Evolutionary conservation across 2,797 vertebrate genomes (phyloP), one percentile per base, ranked within the genome.

Genomic region (Tragopan temminckii): DNA sequence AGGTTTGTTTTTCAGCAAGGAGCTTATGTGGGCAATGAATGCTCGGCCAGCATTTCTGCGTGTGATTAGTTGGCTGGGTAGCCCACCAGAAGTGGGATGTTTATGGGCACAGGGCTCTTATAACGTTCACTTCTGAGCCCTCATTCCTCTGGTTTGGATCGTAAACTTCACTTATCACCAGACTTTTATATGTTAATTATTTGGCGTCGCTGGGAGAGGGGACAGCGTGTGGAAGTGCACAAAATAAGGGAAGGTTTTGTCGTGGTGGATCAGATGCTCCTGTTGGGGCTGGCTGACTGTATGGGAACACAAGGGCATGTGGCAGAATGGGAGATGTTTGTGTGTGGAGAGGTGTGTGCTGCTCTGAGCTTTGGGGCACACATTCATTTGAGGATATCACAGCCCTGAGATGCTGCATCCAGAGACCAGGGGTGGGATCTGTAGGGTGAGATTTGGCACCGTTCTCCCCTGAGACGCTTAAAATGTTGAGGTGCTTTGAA

Each of bases 41-140:
- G 85, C 83, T 96, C 93, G 78, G 93, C 80, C 90, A 90, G 93
- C 75, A 63, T 95, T 94, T 95, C 94, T 95, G 91, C 25, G 4
- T 96, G 87, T 85, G 81, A 95, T 97, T 96, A 97, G 95, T 95
- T 95, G 95, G 90, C 89, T 81, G 82, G 93, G 91, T 83, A 96
- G 89, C 88, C 93, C 94, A 95, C 95, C 96, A 96, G 95, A 97
- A 97, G 96, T 96, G 96, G 97, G 93, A 96, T 85, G 68, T 97
- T 97, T 97, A 97, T 94, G 90, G 94, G 96, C 95, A 95, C 94
- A 96, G 91, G 92, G 94, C 94, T 96, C 97, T 97, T 96, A 96
- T 97, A 97, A 97, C 7, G 59, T 94, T 96, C 87, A 91, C 96
- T 96, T 97, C 95, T 96, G 96, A 97, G 94, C 96, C 94, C 90